Percentiles rank a stretch among this genome's conserved stretches.
Conservation (phyloP, 2,113 vertebrate genomes). For the Channa argus region DNA sequence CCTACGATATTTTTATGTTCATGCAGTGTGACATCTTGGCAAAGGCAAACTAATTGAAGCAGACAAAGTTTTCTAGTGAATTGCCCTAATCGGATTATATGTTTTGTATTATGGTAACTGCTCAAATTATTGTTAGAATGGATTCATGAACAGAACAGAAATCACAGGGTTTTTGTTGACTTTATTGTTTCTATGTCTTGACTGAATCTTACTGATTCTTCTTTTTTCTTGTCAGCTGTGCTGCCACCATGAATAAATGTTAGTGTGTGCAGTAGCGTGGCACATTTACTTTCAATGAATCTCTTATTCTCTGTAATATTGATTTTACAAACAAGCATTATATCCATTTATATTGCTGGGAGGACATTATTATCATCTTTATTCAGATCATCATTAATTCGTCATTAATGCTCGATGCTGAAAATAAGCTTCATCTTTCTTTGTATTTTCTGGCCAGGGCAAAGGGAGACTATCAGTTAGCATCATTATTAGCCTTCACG, state of each 20-base stretch:
- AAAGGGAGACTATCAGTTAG: background rate
- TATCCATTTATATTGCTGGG: no score
- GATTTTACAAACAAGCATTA: background rate
- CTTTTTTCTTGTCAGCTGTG: background rate
- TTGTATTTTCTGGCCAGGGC: background rate
- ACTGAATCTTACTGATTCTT: background rate
- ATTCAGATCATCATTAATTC: background rate
- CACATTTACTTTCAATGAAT: background rate
- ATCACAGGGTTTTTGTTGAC: background rate
- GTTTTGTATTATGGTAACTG: background rate
- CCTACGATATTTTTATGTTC: background rate
- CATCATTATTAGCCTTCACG: constrained; percentile 11
- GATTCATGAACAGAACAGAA: background rate
- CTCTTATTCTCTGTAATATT: background rate
- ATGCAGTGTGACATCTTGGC: background rate
- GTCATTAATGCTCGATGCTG: background rate
- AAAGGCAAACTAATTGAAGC: background rate
- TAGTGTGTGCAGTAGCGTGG: background rate
- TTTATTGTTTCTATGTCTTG: background rate
- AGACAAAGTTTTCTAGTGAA: constrained; percentile 13
- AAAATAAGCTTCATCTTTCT: background rate
- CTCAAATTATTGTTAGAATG: background rate
- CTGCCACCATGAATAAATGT: background rate
- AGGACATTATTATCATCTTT: no score
- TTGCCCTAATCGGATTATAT: background rate